A percentile compares a stretch with the other conserved stretches of the same genome.
These are phyloP conservation scores for Cancer borealis DNA, from an alignment of 2,888 invertebrate species.

Conservation along the genomic window DNA sequence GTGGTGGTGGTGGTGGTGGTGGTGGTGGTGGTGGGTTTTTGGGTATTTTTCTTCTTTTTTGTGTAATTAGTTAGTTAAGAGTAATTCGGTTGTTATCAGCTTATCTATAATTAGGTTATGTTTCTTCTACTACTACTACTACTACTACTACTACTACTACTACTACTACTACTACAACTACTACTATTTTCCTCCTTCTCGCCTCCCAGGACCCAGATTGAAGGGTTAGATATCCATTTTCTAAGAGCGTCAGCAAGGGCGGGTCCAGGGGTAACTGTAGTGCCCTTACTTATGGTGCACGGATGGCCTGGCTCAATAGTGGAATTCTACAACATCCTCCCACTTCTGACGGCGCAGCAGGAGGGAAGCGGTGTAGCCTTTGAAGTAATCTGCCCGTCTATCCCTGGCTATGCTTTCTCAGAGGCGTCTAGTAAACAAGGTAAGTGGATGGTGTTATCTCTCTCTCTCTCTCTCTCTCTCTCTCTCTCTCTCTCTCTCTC, in stretches of 20 bases:
- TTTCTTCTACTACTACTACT: neutral
- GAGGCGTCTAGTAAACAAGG: slow-evolving; percentile 84
- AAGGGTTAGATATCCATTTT: slow-evolving; percentile 89
- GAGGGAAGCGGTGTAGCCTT: slow-evolving; percentile 80
- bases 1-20: too few species aligned
- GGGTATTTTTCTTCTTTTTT: too few species aligned
- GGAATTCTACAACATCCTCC: slow-evolving; percentile 89
- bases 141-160: neutral
- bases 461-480: too few species aligned
- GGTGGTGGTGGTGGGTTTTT: too few species aligned
- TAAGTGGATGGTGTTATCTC: too few species aligned
- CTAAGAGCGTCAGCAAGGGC: slow-evolving; percentile 85
- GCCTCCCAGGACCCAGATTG: slow-evolving; percentile 85
- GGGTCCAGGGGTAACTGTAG: slow-evolving; percentile 78
- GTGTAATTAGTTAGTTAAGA: too few species aligned
- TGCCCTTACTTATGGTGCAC: slow-evolving; percentile 88
- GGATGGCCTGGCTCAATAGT: slow-evolving; percentile 93
- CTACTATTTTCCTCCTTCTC: neutral
- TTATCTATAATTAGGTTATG: too few species aligned
- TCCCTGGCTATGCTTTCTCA: slow-evolving; percentile 83
- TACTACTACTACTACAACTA: neutral
- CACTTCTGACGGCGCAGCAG: slow-evolving; percentile 83
- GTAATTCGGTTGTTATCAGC: too few species aligned
- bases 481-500: too few species aligned
- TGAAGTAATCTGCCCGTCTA: slow-evolving; percentile 81